Evolutionary conservation across 1,140 invertebrate genomes (phyloP), one percentile per base, ranked within the genome.

Genomic region (Drosophila albomicans): DNA sequence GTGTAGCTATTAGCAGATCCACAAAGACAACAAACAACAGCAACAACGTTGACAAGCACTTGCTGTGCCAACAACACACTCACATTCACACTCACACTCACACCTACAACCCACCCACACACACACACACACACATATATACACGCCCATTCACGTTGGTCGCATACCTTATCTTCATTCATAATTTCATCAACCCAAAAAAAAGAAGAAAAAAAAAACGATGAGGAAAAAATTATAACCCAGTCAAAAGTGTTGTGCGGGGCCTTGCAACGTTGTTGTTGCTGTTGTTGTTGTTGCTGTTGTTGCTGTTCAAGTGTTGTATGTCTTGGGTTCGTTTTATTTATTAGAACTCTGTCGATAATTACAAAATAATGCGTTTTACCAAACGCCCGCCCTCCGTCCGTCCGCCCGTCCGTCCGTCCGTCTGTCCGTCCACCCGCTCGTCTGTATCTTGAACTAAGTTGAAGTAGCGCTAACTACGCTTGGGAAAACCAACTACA

Each of bases 291-390:
- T 28, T 46, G 15, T 46, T 51, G 16, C 52, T 58, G 38, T 28
- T 46, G 15, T 46, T 51, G 16, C 52, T 58, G 6, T 32, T 51
- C 11, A 48, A 41, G 54, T 57, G 54, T 10, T 56, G 52, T 38
- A 25, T 54, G 71, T 56, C 1, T 65, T 57, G 63, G 35, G 46
- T 45, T 51, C 72, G 61, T 58, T 74, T 88, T 88, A 89, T 89
- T 89, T 89, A 89, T 89, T 89, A 89, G 85, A 89, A 89, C 81
- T 89, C 85, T 85, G 81, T 89, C 85, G 85, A 89, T 89, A 89
- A 89, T 89, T 89, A 89, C 85, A 90, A 89, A 89, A 89, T 89
- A 89, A 89, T 89, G 85, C 81, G 85, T 89, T 89, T 79, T 74
- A 74, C 71, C 64, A 56, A 57, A 54, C 56, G 41, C 64, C 54